These are phyloP conservation scores for Crotalus helleri DNA, from an alignment of 2,113 vertebrate species.

Conservation along the genomic window DNA sequence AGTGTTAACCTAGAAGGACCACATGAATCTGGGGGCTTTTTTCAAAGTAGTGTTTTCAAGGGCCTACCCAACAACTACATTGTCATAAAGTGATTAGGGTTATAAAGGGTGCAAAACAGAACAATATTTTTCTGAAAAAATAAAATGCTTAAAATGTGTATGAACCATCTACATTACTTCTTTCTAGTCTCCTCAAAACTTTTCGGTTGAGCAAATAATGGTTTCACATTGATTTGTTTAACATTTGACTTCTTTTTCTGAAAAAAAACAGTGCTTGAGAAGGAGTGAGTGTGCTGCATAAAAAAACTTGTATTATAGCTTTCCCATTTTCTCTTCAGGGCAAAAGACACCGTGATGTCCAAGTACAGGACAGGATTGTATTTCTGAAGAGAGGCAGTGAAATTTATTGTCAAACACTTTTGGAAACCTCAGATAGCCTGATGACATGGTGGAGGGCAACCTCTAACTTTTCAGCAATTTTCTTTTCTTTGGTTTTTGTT, in stretches of 20 bases:
- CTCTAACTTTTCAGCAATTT: neutral
- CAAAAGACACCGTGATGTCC: neutral
- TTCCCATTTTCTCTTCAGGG: neutral
- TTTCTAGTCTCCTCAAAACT: neutral
- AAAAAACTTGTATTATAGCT: constrained; percentile 12
- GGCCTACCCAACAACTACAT: neutral
- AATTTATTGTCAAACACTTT: neutral
- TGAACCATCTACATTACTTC: neutral
- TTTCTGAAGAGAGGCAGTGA: neutral
- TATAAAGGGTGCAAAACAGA: neutral
- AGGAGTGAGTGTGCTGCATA: constrained; percentile 19
- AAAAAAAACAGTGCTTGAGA: constrained; percentile 47
- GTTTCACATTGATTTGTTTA: neutral
- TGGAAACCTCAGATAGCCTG: neutral
- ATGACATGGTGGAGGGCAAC: neutral
- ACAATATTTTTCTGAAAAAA: accelerated
- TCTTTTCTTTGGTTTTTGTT: neutral
- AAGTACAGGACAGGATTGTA: neutral
- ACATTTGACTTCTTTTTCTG: constrained; percentile 18
- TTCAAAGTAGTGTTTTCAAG: neutral
- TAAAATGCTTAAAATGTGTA: accelerated
- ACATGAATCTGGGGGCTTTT: neutral
- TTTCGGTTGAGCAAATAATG: neutral
- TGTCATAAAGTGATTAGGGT: neutral
- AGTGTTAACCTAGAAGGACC: neutral